Base-by-base conservation (phyloP, 2,113 vertebrate species). In the Meleagris gallopavo region DNA sequence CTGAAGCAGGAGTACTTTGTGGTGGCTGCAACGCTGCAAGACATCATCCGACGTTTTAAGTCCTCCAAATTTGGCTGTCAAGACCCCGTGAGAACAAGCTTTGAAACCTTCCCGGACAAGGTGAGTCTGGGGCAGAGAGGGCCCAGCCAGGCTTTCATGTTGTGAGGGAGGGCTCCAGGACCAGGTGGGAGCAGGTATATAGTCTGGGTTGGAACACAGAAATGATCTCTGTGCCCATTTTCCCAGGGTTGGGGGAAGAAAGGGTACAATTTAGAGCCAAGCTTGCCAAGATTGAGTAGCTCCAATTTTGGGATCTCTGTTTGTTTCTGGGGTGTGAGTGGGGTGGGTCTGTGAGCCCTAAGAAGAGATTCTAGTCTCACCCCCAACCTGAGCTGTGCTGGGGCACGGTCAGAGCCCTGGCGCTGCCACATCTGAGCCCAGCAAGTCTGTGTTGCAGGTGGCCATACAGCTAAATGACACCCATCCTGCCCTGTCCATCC, bases 391-490 rank as follows among this genome's bases (percentile, higher is more conserved):
- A 0, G 9, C 0, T 36, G 46, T 50, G n/a, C 67, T 70, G 2
- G 72, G 71, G 27, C 43, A 5, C 22, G 25, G 20, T 87, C 78
- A 32, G 3, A 36, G 61, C 40, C 27, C 25, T 55, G 0, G 25
- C 32, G 2, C 20, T 82, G 62, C 58, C 83, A 24, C 54, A 15
- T 32, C 55, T 54, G 74, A 95, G 46, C 57, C 32, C 72, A 50
- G 43, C 38, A 32, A 54, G 15, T 93, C 66, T 95, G 43, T 92
- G 74, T 93, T 86, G 40, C 95, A 99, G 98, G 98, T 99, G 72
- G 98, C 98, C n/a, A 98, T 99, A 80, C 98, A 99, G 95, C 97
- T 99, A 7, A 99, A 99, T 3, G 98, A 99, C 94, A 99, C 98
- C 25, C 98, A 99, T 88, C 98, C 98, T 1, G 98, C 98, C 41